A percentile compares a stretch with the other conserved stretches of the same genome.
These are phyloP conservation scores for Sebastes steindachneri DNA, from an alignment of 2,797 vertebrate genomes.

Conservation along the genomic window DNA sequence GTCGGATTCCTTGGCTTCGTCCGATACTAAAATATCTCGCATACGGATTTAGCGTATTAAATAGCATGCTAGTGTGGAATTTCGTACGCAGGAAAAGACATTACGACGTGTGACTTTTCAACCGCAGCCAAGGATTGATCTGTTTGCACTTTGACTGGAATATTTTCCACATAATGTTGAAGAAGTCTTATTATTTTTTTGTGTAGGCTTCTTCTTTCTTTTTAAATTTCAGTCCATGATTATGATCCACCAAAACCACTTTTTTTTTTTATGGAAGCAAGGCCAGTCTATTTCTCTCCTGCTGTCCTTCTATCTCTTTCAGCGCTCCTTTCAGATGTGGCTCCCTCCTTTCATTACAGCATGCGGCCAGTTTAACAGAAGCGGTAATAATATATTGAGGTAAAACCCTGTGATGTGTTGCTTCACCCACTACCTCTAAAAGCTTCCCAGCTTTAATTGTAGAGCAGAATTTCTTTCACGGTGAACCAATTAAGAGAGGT, in stretches of 20 bases:
- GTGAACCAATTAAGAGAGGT: neutral
- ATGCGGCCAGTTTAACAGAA: neutral
- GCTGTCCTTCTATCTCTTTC: slow-evolving; percentile 4
- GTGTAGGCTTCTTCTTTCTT: neutral
- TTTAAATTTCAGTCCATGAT: neutral
- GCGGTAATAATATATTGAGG: slow-evolving; percentile 9
- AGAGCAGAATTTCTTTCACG: neutral
- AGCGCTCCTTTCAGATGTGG: neutral
- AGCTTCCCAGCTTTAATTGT: neutral
- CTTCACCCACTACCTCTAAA: neutral
- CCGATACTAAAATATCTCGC: too few species aligned
- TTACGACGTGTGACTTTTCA: accelerated
- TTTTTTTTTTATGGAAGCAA: neutral
- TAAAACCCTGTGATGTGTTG: slow-evolving; percentile 8
- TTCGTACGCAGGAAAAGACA: too few species aligned
- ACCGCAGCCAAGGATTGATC: neutral
- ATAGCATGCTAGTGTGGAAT: too few species aligned
- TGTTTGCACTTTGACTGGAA: neutral
- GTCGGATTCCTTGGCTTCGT: too few species aligned
- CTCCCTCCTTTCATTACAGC: slow-evolving; percentile 15
- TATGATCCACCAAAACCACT: neutral
- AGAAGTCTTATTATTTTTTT: neutral
- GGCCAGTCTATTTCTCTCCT: neutral
- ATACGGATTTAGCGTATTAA: too few species aligned
- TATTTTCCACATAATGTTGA: neutral